Percentiles rank a stretch among this genome's conserved stretches.
phyloP scores from a whole-genome alignment of 2,113 vertebrate genomes.

The Perca fluviatilis region DNA sequence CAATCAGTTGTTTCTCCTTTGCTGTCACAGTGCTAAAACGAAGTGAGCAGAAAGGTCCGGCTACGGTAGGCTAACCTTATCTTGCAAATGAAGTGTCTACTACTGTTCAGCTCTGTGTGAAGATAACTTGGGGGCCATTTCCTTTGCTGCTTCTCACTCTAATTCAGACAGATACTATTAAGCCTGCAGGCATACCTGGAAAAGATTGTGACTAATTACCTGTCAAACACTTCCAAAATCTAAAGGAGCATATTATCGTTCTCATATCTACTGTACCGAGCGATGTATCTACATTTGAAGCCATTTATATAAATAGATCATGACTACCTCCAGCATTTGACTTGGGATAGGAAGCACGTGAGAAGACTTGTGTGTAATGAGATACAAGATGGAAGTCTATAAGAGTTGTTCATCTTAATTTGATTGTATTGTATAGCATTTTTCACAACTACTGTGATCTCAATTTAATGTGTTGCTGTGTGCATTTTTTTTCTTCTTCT shows the following conservation, averaged over 20 bases:
- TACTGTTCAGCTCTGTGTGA: constrained; percentile 22
- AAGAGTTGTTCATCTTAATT: not conserved
- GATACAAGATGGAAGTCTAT: not conserved
- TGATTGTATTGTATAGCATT: not conserved
- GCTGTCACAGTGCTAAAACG: constrained; percentile 18
- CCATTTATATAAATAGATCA: constrained; percentile 1
- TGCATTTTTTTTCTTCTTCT: not conserved
- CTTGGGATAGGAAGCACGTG: not conserved
- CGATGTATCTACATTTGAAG: not conserved
- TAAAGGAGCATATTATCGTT: not conserved
- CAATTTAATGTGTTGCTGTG: not conserved
- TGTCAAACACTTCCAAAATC: constrained; percentile 45
- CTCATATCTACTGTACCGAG: not conserved
- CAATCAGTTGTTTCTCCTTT: constrained; percentile 8
- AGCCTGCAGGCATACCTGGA: constrained; percentile 24
- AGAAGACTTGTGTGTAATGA: not conserved
- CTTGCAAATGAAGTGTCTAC: constrained; percentile 58
- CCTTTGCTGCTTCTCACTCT: constrained; percentile 45
- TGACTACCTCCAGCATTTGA: not conserved
- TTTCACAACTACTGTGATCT: constrained; percentile 25
- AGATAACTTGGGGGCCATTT: constrained; percentile 39
- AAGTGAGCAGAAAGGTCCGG: constrained; percentile 30
- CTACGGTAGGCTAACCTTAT: constrained; percentile 44
- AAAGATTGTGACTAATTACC: constrained; percentile 48
- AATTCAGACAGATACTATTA: constrained; percentile 34